These are phyloP conservation scores for Odontocerum albicorne DNA, from an alignment of 2,888 invertebrate genomes.

Conservation along the genomic window DNA sequence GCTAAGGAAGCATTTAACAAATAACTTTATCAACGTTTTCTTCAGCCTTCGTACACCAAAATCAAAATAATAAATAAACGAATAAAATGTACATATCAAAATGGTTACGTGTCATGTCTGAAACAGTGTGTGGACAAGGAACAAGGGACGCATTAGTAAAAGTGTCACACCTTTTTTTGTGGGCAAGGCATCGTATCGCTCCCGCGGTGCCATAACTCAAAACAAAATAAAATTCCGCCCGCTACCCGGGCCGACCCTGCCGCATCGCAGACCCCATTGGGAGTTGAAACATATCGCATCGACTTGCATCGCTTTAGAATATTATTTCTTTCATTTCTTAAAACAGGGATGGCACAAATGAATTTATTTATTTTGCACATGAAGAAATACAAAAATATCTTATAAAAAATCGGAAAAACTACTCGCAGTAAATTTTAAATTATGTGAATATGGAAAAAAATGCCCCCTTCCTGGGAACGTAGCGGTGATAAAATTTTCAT, in stretches of 20 bases:
- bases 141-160: conserved; percentile 27
- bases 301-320: conserved; percentile 6
- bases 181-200: conserved; percentile 11
- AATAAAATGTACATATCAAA: too few species aligned
- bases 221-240: conserved; percentile 24
- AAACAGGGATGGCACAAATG: conserved; percentile 6
- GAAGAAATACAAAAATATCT: too few species aligned
- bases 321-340: too few species aligned
- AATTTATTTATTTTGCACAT: too few species aligned
- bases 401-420: too few species aligned
- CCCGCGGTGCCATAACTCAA: conserved; percentile 27
- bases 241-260: conserved; percentile 6
- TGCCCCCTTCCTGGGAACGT: too few species aligned
- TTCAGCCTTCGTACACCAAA: not conserved
- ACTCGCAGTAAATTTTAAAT: too few species aligned
- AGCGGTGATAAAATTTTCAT: too few species aligned
- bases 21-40: not conserved
- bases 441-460: too few species aligned
- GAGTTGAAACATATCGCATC: not conserved
- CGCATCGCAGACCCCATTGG: not conserved
- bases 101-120: conserved; percentile 5
- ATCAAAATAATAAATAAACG: not conserved
- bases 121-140: conserved; percentile 1
- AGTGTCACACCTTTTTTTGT: conserved; percentile 30
- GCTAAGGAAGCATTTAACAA: too few species aligned